These are phyloP conservation scores for Venustoraphidia nigricollis DNA, from an alignment of 2,888 invertebrate genomes.

Conservation along the genomic window DNA sequence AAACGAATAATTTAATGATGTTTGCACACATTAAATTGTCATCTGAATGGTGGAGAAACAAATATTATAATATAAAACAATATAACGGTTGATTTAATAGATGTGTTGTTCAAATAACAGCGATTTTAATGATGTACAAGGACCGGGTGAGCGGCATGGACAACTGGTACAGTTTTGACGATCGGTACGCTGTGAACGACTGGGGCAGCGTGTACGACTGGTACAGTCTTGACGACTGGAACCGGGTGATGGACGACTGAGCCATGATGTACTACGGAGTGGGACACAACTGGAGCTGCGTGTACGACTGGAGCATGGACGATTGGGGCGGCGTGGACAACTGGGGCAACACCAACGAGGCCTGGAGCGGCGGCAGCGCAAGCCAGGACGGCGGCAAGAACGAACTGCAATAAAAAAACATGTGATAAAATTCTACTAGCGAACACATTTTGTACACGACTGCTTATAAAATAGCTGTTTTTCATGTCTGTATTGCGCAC, in stretches of 20 bases:
- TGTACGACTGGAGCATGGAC: constrained; percentile 22
- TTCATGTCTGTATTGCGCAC: too few species aligned
- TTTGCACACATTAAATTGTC: too few species aligned
- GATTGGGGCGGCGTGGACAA: constrained; percentile 16
- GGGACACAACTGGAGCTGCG: constrained; percentile 18
- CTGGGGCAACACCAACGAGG: constrained; percentile 17
- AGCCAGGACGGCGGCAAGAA: constrained; percentile 26
- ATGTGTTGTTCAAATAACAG: too few species aligned
- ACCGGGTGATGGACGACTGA: constrained; percentile 13
- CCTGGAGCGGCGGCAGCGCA: constrained; percentile 13
- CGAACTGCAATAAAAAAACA: constrained; percentile 25
- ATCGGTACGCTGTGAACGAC: constrained; percentile 20
- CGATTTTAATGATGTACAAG: too few species aligned
- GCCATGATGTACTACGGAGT: constrained; percentile 16
- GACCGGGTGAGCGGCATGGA: constrained; percentile 5
- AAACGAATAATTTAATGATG: too few species aligned
- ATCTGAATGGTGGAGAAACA: too few species aligned
- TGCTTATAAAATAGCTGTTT: too few species aligned
- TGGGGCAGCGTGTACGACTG: constrained; percentile 17
- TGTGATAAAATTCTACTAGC: too few species aligned
- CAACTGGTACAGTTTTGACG: constrained; percentile 13
- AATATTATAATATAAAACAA: too few species aligned
- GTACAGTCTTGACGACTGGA: constrained; percentile 15
- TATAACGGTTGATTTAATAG: too few species aligned
- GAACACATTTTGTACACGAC: too few species aligned